Conservation (phyloP, 2,113 vertebrate species). For the Trematocara zebra region DNA sequence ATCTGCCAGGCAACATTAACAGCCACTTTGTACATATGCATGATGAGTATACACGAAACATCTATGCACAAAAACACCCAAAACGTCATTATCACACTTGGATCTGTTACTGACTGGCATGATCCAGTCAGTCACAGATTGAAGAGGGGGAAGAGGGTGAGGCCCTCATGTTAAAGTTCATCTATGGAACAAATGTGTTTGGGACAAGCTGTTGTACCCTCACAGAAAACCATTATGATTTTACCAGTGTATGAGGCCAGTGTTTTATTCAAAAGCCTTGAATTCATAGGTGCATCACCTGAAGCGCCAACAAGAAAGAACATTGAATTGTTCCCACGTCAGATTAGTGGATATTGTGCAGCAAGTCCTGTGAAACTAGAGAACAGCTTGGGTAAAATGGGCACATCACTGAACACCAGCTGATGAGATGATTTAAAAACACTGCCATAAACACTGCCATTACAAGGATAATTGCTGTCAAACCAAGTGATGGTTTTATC, state of each 20-base stretch:
- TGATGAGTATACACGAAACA: slow-evolving; percentile 13
- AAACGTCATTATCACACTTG: not conserved
- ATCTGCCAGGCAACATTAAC: not conserved
- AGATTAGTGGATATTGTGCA: not conserved
- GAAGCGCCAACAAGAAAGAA: not conserved
- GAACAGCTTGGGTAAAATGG: not conserved
- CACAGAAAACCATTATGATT: not conserved
- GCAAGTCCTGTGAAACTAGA: not conserved
- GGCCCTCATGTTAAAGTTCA: not conserved
- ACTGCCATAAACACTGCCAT: not conserved
- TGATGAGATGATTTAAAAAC: not conserved
- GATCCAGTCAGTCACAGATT: not conserved
- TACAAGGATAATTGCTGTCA: not conserved
- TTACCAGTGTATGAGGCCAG: not conserved
- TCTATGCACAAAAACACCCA: not conserved
- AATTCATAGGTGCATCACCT: not conserved
- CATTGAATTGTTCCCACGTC: not conserved
- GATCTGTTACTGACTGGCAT: not conserved
- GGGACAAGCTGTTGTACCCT: not conserved
- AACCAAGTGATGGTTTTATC: not conserved
- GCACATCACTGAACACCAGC: not conserved
- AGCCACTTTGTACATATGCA: not conserved
- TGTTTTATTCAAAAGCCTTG: not conserved
- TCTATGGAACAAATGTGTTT: not conserved
- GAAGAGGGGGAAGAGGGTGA: not conserved